Evolutionary conservation across 2,113 vertebrate species (phyloP).

Genomic region (Rhinoderma darwinii): DNA sequence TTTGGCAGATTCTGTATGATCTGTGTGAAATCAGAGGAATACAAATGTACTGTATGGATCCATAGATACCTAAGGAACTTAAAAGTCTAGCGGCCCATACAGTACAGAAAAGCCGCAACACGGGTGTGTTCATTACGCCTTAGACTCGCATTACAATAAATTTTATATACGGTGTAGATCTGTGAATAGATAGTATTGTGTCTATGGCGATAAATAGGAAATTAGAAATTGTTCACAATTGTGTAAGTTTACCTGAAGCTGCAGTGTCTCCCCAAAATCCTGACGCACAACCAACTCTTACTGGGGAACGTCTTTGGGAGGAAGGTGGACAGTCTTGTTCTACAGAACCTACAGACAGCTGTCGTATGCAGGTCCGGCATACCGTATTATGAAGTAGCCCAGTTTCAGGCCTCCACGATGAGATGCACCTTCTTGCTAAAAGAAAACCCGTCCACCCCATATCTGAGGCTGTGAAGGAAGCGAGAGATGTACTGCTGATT

Average conservation of each 20-base stretch:
- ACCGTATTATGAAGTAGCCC: neutral
- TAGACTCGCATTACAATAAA: too few species aligned
- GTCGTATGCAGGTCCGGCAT: slow-evolving; percentile 3
- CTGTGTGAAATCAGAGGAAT: too few species aligned
- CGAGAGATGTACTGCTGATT: neutral
- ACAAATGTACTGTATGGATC: too few species aligned
- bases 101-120: too few species aligned
- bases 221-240: neutral
- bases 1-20: too few species aligned
- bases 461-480: neutral
- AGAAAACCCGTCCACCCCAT: slow-evolving; percentile 50
- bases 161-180: neutral
- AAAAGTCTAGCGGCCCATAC: too few species aligned
- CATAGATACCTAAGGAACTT: too few species aligned
- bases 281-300: slow-evolving; percentile 80
- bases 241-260: slow-evolving; percentile 71
- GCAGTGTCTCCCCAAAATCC: slow-evolving; percentile 83
- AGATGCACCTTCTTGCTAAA: neutral
- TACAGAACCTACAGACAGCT: slow-evolving; percentile 5
- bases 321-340: slow-evolving; percentile 35
- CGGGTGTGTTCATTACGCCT: too few species aligned
- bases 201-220: too few species aligned
- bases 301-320: slow-evolving; percentile 32
- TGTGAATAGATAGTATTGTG: neutral
- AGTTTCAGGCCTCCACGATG: neutral